Base-by-base conservation (phyloP, 2,888 invertebrate genomes). In the Tryphoninae sp. region DNA sequence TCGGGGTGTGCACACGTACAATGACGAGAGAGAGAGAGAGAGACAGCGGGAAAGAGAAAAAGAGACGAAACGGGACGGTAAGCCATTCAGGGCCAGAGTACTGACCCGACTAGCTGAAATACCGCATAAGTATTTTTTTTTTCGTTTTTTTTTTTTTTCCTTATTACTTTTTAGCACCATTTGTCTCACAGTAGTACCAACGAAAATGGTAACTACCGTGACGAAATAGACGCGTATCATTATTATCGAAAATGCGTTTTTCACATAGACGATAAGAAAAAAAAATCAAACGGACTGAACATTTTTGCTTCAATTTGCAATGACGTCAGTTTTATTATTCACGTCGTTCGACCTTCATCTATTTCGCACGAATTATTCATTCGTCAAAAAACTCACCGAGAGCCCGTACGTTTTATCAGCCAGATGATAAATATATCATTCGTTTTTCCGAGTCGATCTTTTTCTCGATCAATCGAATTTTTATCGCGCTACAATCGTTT, bases 391-490 rank as follows among this genome's bases (percentile, higher is more conserved):
- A 42, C 55, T 53, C 72, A 68, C 53, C 16, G 26, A 26, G 19
- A 67, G 49, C 40, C 61, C 76, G 73, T 78, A 65, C 65, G 71
- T 75, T 78, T 77, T 65, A 80, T 80, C 69, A 84, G 84, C 84
- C 84, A 84, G 84, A 83, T n/a, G 71, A 69, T 62, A 40, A 61
- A 77, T 74, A 16, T 26, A 58, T 64, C 40, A 7, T 11, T 19
- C 19, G 49, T 61, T 67, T 59, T 26, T 59, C 33, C 26, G 51
- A 67, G 19, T 42, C 19, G 13, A n/a, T 55, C 13, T 62, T 26
- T 22, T 51, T 62, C n/a, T 53, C 53, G 53, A 13, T 59, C 19
- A 7, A 19, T 55, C 55, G 9, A 19, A 55, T 55, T 55, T 55
- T 3, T 7, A 33, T 33, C 19, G 7, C 2, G 8, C 8, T 0